A percentile compares a stretch with the other conserved stretches of the same genome.
phyloP scores from a whole-genome alignment of 2,888 invertebrate species.

The Metopia argyrocephala region DNA sequence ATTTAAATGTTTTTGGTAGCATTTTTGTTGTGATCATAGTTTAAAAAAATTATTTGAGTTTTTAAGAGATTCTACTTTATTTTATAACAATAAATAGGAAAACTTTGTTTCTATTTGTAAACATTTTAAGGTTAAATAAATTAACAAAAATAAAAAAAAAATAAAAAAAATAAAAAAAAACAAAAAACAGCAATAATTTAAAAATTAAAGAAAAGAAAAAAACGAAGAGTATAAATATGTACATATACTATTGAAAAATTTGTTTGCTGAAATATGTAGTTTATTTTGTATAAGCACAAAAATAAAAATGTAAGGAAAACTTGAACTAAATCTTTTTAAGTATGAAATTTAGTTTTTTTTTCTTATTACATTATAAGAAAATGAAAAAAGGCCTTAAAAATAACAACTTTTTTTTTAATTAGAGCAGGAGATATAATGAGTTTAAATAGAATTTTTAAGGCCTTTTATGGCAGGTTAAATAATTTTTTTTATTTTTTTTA shows the following conservation, averaged over 20 bases:
- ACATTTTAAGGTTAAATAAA: constrained; percentile 11
- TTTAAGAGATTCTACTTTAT: constrained; percentile 58
- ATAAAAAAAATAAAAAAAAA: neutral
- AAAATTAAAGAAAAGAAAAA: neutral
- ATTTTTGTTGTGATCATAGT: too few relatives aligned
- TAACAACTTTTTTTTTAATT: neutral
- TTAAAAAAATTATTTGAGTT: neutral
- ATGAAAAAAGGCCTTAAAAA: constrained; percentile 48
- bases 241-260: neutral
- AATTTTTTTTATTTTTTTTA: constrained; percentile 25
- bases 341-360: neutral
- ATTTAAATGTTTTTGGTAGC: neutral
- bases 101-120: constrained; percentile 10
- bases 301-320: neutral
- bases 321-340: neutral
- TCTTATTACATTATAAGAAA: neutral
- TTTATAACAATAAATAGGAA: constrained; percentile 64
- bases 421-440: neutral
- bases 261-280: constrained; percentile 14
- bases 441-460: constrained; percentile 49
- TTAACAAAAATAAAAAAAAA: constrained; percentile 5
- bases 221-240: neutral
- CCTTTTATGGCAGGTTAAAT: constrained; percentile 62
- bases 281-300: neutral
- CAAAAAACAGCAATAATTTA: neutral